Conservation (phyloP, 2,888 invertebrate species). For the Acanthosepion lycidas region DNA sequence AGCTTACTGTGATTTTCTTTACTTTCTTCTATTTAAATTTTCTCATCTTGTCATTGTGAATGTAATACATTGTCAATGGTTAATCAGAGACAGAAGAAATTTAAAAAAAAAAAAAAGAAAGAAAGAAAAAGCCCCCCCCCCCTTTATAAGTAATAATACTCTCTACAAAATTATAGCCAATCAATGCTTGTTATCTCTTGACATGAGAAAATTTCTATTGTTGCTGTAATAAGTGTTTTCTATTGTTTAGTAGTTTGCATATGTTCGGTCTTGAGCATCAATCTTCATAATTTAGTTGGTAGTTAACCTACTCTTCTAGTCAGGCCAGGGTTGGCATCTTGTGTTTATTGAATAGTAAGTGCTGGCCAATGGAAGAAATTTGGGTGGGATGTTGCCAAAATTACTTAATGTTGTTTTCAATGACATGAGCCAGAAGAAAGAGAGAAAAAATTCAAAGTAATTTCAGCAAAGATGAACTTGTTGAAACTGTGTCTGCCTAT, state of each 20-base stretch:
- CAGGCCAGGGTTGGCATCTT: neutral
- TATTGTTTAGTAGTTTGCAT: neutral
- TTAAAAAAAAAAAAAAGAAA: no score
- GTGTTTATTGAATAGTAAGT: neutral
- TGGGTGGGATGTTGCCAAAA: slow-evolving; percentile 18
- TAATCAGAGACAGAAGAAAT: no score
- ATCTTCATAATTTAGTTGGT: neutral
- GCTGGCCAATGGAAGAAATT: neutral
- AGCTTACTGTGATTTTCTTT: no score
- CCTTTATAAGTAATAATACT: no score
- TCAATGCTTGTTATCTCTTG: slow-evolving; percentile 3
- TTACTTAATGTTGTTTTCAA: neutral
- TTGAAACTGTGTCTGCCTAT: neutral
- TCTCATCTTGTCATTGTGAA: no score
- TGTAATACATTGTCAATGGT: no score
- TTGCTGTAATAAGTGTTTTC: neutral
- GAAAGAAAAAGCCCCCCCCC: no score
- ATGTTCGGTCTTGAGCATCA: neutral
- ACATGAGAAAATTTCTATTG: neutral
- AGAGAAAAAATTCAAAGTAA: neutral
- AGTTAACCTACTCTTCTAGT: neutral
- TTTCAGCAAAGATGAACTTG: neutral
- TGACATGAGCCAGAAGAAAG: neutral
- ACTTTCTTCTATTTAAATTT: no score
- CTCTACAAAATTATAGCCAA: neutral